phyloP scores from a whole-genome alignment of 2,888 invertebrate species.

The Mycalesis mineus region DNA sequence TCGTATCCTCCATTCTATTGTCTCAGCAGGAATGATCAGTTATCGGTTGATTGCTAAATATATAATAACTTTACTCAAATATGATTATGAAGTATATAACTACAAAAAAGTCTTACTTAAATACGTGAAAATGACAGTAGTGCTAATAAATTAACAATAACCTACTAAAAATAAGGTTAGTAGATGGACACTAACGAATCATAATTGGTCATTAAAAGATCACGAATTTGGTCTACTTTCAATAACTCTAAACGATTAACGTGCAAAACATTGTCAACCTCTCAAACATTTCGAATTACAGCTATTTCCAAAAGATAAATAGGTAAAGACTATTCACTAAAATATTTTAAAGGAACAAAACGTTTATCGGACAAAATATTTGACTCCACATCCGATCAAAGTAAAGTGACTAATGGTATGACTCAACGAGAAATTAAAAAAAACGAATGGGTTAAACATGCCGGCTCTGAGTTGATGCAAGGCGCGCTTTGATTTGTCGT shows the following conservation, averaged over 20 bases:
- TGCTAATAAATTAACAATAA: background rate
- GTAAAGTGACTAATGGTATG: constrained; percentile 46
- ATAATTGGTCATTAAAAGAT: background rate
- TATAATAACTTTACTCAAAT: too few relatives aligned
- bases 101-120: too few relatives aligned
- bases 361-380: background rate
- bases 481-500: constrained; percentile 5
- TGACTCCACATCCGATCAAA: constrained; percentile 1
- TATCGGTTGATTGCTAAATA: too few relatives aligned
- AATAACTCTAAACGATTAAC: background rate
- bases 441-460: constrained; percentile 22
- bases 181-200: background rate
- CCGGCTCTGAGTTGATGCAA: constrained; percentile 7
- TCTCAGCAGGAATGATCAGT: too few relatives aligned
- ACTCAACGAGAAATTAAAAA: constrained; percentile 39
- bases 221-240: background rate
- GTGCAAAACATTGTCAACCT: too few relatives aligned
- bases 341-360: background rate
- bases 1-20: too few relatives aligned
- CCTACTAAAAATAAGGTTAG: background rate
- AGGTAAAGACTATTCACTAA: too few relatives aligned
- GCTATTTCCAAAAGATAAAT: too few relatives aligned
- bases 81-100: too few relatives aligned
- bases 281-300: too few relatives aligned
- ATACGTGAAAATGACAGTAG: background rate